A percentile compares a stretch with the other conserved stretches of the same genome.
phyloP scores from a whole-genome alignment of 64 coral and sea anemone species.

The Orbicella faveolata region DNA sequence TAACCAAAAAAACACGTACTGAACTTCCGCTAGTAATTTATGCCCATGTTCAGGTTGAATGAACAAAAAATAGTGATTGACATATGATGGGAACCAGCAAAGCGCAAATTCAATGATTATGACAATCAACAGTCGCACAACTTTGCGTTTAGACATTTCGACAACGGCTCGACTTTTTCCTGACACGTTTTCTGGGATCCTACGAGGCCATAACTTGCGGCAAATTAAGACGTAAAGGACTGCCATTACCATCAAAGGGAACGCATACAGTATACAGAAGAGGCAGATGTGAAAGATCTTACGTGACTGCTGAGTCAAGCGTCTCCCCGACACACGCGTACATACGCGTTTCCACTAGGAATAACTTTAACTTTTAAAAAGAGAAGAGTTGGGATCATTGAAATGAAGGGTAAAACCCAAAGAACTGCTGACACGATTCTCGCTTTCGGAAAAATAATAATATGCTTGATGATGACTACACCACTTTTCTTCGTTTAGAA shows the following conservation, averaged over 20 bases:
- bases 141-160: slow-evolving; percentile 44
- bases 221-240: slow-evolving; percentile 50
- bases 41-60: background rate
- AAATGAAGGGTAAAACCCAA: slow-evolving; percentile 39
- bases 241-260: slow-evolving; percentile 6
- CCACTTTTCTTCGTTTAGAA: too few relatives aligned
- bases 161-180: slow-evolving; percentile 15
- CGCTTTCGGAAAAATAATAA: slow-evolving; percentile 3
- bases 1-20: slow-evolving; percentile 30
- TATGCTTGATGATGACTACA: too few relatives aligned
- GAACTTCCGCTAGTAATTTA: background rate
- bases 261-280: slow-evolving; percentile 38
- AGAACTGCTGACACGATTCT: slow-evolving; percentile 31
- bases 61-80: slow-evolving; percentile 42
- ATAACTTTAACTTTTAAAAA: background rate
- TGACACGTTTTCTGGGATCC: slow-evolving; percentile 55
- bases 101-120: slow-evolving; percentile 43
- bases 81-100: slow-evolving; percentile 54
- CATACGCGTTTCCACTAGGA: background rate
- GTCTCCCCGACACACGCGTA: background rate
- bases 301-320: background rate
- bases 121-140: slow-evolving; percentile 25
- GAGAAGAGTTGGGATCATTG: slow-evolving; percentile 33
- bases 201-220: slow-evolving; percentile 55
- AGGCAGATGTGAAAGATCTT: slow-evolving; percentile 37